Evolutionary conservation across 2,113 vertebrate genomes (phyloP).

Genomic region (Petroica traversi): DNA sequence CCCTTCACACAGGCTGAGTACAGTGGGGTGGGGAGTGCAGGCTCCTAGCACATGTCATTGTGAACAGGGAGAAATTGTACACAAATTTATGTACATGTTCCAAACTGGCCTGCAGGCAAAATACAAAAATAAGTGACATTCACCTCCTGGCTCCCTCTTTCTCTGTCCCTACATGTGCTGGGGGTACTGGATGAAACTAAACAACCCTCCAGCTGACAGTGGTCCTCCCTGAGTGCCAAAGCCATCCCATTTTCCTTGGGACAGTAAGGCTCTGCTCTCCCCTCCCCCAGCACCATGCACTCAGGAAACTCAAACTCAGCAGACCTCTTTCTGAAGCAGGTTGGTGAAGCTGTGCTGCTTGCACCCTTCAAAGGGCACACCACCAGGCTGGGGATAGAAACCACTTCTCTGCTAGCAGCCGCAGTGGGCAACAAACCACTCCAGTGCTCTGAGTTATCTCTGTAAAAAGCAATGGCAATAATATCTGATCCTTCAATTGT

Average conservation of each 20-base stretch:
- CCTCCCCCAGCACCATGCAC: not conserved
- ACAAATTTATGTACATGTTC: fast-evolving
- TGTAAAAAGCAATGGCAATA: not conserved
- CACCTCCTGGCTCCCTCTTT: not conserved
- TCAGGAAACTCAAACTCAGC: not conserved
- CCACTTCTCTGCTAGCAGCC: not conserved
- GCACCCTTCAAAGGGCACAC: not conserved
- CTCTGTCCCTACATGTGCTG: not conserved
- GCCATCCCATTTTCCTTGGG: not conserved
- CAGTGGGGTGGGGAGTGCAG: not conserved
- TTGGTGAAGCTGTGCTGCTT: not conserved
- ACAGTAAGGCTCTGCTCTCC: not conserved
- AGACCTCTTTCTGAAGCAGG: not conserved
- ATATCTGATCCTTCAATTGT: not conserved
- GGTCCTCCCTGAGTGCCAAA: not conserved
- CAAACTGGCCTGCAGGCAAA: not conserved
- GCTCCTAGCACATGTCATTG: not conserved
- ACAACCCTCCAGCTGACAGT: not conserved
- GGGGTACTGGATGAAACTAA: not conserved
- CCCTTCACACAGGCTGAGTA: not conserved
- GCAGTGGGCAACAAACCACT: not conserved
- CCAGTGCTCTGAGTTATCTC: not conserved
- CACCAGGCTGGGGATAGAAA: not conserved
- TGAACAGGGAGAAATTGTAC: not conserved
- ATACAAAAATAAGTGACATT: too few species aligned